phyloP scores from a whole-genome alignment of 1,140 invertebrate genomes.

The Drosophila lini region DNA sequence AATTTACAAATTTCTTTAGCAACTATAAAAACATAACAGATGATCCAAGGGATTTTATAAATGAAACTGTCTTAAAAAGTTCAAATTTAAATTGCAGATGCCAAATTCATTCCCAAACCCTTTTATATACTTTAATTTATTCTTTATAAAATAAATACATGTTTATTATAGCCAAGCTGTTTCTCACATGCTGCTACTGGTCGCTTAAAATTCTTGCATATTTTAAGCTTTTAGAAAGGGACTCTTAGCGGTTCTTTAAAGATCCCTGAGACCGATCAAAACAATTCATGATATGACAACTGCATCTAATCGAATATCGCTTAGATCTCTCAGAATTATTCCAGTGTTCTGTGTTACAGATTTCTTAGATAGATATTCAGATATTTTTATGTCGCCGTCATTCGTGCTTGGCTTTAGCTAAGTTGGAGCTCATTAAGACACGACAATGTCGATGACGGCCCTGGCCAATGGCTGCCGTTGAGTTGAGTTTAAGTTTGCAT shows the following conservation, averaged over 20 bases:
- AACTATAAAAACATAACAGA: not conserved
- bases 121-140: not conserved
- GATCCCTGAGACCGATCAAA: not conserved
- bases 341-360: constrained; percentile 20
- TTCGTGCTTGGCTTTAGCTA: constrained; percentile 26
- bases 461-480: constrained; percentile 41
- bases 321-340: constrained; percentile 10
- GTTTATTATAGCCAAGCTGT: not conserved
- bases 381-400: constrained; percentile 38
- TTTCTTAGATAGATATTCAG: constrained; percentile 18
- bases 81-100: not conserved
- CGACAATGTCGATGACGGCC: constrained; percentile 33
- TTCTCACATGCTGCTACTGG: not conserved
- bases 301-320: constrained; percentile 21
- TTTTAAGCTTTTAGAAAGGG: constrained; percentile 39
- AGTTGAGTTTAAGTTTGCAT: constrained; percentile 23
- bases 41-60: not conserved
- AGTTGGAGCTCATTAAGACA: constrained; percentile 38
- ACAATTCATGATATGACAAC: constrained; percentile 9
- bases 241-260: constrained; percentile 2
- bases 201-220: constrained; percentile 11
- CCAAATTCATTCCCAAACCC: not conserved
- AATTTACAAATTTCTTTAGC: not conserved
- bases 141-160: not conserved
- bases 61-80: not conserved